Evolutionary conservation across 2,113 vertebrate genomes (phyloP).

Genomic region (Corythaeola cristata): DNA sequence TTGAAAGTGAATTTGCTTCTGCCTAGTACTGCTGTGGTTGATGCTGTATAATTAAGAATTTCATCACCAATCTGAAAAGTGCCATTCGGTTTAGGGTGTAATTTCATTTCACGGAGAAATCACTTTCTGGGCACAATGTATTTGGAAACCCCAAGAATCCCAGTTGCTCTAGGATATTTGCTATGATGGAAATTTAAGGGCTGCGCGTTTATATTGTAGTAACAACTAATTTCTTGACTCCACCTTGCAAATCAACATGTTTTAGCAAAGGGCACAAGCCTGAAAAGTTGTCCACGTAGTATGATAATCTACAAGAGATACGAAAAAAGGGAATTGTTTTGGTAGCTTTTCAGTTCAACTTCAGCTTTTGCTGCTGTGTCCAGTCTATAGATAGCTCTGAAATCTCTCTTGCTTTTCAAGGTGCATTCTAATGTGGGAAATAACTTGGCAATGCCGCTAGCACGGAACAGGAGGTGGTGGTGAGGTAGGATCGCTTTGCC

Average conservation of each 20-base stretch:
- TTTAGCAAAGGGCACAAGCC: background rate
- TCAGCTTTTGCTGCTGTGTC: background rate
- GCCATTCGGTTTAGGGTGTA: background rate
- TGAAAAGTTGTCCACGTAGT: background rate
- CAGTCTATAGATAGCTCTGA: background rate
- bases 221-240: background rate
- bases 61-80: slow-evolving; percentile 20
- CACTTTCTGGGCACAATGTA: background rate
- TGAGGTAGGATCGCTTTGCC: background rate
- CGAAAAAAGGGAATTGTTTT: background rate
- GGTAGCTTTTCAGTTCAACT: background rate
- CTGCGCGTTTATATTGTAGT: background rate
- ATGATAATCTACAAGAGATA: background rate
- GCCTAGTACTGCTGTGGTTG: background rate
- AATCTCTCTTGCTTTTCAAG: background rate
- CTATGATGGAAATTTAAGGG: background rate
- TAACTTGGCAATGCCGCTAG: background rate
- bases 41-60: slow-evolving; percentile 53
- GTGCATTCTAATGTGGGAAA: background rate
- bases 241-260: background rate
- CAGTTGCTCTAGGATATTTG: background rate
- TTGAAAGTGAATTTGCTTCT: slow-evolving; percentile 40
- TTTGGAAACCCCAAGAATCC: background rate
- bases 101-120: slow-evolving; percentile 6
- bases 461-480: background rate